Base-by-base conservation (phyloP, 2,113 vertebrate genomes). In the Trichomycterus rosablanca region DNA sequence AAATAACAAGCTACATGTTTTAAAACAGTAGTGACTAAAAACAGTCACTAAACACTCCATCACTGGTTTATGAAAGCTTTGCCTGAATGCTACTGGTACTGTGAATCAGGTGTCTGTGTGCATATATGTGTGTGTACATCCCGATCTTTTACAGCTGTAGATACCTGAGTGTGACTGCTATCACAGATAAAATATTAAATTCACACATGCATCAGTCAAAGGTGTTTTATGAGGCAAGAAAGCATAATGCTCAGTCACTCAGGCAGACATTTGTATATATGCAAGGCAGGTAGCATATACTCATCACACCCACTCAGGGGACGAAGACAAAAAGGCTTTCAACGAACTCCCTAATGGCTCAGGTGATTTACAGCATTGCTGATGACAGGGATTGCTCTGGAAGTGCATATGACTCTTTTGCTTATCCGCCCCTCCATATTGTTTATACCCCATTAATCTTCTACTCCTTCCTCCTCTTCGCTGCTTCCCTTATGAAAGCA, bases 381-480 rank as follows among this genome's bases (percentile, higher is more conserved):
- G 7, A 28, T 34, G 44, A 68, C 60, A 35, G 44, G 65, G 68
- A 60, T 65, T 45, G 56, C 32, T 53, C 24, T 43, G 43, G 37
- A 50, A 49, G 68, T 44, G 30, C 48, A 59, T 16, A 53, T 37
- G 24, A 73, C 46, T 55, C 55, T 62, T 56, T 16, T 60, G 69
- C 67, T 70, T 70, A 56, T 59, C 67, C 48, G 59, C 54, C 39
- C 64, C 62, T 68, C 58, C 57, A 42, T 68, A 62, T 75, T 81
- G 78, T 83, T 84, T 78, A 73, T 63, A 81, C 77, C 71, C 75
- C 80, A 84, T 84, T 83, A 81, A 83, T 80, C 77, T 86, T 64
- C 46, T 55, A 28, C 69, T 59, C 40, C 56, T 46, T 73, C 68
- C 55, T 71, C 54, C 43, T 51, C 73, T 76, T 53, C 49, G 1